Evolutionary conservation across 2,797 vertebrate genomes (phyloP), one percentile per base, ranked within the genome.

Genomic region (Chrysocyon brachyurus): DNA sequence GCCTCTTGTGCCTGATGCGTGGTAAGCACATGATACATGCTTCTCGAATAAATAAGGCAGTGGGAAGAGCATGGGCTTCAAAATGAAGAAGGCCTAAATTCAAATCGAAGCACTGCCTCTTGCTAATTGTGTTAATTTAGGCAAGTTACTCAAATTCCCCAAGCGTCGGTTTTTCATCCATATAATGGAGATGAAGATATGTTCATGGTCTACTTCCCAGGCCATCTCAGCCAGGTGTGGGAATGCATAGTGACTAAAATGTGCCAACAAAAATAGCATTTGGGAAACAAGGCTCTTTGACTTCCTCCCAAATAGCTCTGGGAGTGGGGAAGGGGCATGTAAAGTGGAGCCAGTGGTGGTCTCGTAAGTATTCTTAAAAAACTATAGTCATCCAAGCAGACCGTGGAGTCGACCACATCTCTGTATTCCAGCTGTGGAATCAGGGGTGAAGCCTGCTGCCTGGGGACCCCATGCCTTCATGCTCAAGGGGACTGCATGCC

Each of bases 161-260:
- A 22, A 87, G 46, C 70, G 46, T 95, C 10, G 3, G 54, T 87
- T 90, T 83, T 52, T 94, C 15, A 36, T 79, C 3, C n/a, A 24
- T 56, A 61, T 26, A 66, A 70, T 28, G n/a, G 61, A 93, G 64
- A 89, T 81, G 68, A 94, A 96, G 96, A 75, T 72, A 75, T 17
- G 33, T 33, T 56, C 92, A 73, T 95, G 46, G 46, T 75, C 68
- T 79, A 49, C 61, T 82, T 91, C 63, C 87, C 28, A 26, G n/a
- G 31, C 36, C 70, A 78, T 10, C 28, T 7, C 54, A 85, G 36
- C 12, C 28, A 64, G 70, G 8, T 33, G 3, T 57, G 64, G 36
- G 61, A 86, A 61, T 31, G 49, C 49, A 26, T 2, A 63, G 49
- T 56, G 57, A 66, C 33, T 63, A 40, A 57, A 93, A 75, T 31